Evolutionary conservation across 2,113 vertebrate genomes (phyloP).

Genomic region (Engystomops pustulosus): DNA sequence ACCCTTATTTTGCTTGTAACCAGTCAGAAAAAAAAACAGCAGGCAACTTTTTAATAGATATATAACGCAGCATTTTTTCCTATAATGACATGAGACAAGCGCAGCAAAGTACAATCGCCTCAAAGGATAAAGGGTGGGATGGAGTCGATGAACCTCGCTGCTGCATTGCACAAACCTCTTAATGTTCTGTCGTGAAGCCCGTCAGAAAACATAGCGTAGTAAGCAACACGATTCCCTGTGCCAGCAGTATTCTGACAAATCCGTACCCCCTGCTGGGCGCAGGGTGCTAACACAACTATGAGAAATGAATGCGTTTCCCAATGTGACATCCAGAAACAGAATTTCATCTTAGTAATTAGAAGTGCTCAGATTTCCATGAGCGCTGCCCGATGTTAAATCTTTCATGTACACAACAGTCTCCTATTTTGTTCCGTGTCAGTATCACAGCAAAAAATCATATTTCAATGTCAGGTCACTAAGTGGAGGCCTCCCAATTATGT

Average conservation of each 20-base stretch:
- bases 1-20: constrained; percentile 52
- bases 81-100: constrained; percentile 37
- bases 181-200: constrained; percentile 2
- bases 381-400: neutral
- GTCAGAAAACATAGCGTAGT: neutral
- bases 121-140: constrained; percentile 25
- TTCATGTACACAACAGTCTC: constrained; percentile 9
- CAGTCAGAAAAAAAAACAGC: constrained; percentile 57
- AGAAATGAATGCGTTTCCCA: neutral
- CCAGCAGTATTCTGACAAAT: neutral
- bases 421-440: constrained; percentile 25
- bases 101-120: constrained; percentile 17
- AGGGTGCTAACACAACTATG: neutral
- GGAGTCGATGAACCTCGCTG: neutral
- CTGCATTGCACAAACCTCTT: neutral
- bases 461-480: constrained; percentile 32
- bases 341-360: neutral
- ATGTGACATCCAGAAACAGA: neutral
- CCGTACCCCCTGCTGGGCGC: neutral
- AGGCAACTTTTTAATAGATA: constrained; percentile 57
- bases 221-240: constrained; percentile 1
- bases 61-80: constrained; percentile 32
- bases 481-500: constrained; percentile 16
- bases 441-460: constrained; percentile 1
- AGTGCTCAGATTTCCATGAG: neutral